Conservation (phyloP, 1,140 invertebrate genomes). For the Orius laevigatus region DNA sequence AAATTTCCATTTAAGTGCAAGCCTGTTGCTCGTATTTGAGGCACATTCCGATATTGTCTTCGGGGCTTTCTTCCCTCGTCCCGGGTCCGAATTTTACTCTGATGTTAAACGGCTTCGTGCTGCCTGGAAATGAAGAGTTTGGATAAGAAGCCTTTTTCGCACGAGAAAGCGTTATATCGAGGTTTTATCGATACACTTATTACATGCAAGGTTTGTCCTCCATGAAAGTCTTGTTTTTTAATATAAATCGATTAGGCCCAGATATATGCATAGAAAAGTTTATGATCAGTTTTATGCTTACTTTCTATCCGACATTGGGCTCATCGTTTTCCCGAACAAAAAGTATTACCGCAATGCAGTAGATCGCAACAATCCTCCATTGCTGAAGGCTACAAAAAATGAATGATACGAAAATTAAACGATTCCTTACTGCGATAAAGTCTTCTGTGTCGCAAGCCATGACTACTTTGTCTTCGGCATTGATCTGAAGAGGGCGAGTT, state of each 20-base stretch:
- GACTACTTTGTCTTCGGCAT: slow-evolving; percentile 52
- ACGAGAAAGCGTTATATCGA: too few species aligned
- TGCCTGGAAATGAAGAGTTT: too few species aligned
- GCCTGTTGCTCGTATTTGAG: slow-evolving; percentile 50
- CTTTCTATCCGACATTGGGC: slow-evolving; percentile 53
- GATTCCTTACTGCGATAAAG: slow-evolving; percentile 46
- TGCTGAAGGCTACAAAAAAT: slow-evolving; percentile 34
- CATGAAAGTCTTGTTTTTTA: too few species aligned
- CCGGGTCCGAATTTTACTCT: slow-evolving; percentile 55
- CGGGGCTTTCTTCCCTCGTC: slow-evolving; percentile 41
- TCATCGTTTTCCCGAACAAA: slow-evolving; percentile 41
- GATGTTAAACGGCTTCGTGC: slow-evolving; percentile 56
- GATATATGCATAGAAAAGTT: neutral
- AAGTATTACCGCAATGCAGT: slow-evolving; percentile 52
- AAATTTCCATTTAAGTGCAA: slow-evolving; percentile 29
- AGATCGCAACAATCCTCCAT: slow-evolving; percentile 46
- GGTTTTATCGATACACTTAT: too few species aligned
- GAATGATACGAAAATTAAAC: neutral
- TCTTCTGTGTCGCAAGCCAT: slow-evolving; percentile 69
- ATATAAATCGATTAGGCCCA: too few species aligned
- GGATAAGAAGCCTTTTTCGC: too few species aligned
- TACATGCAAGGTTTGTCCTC: too few species aligned
- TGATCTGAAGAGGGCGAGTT: slow-evolving; percentile 28
- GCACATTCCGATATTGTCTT: slow-evolving; percentile 64
- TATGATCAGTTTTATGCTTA: slow-evolving; percentile 15